Conservation (phyloP, 2,888 invertebrate genomes). For the Pachliopta kotzebuea region DNA sequence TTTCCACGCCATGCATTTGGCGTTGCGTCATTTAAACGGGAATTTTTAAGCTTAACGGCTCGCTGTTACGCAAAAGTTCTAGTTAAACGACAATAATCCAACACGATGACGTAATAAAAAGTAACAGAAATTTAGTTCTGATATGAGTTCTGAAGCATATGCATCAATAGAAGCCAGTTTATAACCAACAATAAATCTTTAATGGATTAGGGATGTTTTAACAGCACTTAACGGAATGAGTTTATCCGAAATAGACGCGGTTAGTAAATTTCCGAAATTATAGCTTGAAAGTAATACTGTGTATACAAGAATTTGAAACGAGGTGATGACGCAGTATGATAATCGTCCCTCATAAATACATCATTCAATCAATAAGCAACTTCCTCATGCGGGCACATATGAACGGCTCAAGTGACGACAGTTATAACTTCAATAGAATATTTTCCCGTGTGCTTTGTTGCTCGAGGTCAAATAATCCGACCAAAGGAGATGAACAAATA, state of each 20-base stretch:
- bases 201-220: conserved; percentile 49
- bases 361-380: conserved; percentile 68
- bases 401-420: conserved; percentile 70
- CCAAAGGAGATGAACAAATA: conserved; percentile 56
- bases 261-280: conserved; percentile 20
- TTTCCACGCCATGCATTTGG: conserved; percentile 43
- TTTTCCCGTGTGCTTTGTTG: conserved; percentile 70
- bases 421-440: conserved; percentile 59
- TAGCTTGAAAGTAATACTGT: conserved; percentile 22
- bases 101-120: conserved; percentile 50
- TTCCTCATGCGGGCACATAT: conserved; percentile 74
- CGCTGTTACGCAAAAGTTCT: conserved; percentile 57
- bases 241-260: conserved; percentile 17
- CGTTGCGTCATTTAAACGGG: conserved; percentile 54
- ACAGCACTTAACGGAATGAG: conserved; percentile 37
- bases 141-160: conserved; percentile 52
- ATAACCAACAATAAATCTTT: conserved; percentile 60
- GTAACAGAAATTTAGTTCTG: conserved; percentile 49
- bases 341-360: conserved; percentile 54
- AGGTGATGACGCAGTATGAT: conserved; percentile 47
- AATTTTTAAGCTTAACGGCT: conserved; percentile 56
- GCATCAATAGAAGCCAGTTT: conserved; percentile 44
- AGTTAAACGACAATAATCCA: conserved; percentile 57
- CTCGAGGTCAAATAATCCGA: conserved; percentile 70
- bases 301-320: conserved; percentile 26